A percentile compares a stretch with the other conserved stretches of the same genome.
Conservation (phyloP, 2,797 vertebrate genomes). For the Lithobates sylvaticus region DNA sequence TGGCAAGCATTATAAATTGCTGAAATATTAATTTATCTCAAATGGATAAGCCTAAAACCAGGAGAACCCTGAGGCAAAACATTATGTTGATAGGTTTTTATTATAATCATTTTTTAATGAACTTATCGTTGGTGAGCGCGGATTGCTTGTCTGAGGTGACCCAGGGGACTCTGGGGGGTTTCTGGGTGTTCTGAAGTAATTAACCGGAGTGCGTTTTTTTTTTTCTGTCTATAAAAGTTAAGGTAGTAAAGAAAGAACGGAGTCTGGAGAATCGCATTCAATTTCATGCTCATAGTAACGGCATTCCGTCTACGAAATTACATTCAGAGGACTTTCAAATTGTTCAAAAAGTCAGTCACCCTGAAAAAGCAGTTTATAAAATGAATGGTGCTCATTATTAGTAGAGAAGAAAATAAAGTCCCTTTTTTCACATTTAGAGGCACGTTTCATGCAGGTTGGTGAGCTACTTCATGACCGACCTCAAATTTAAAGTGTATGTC, state of each 20-base stretch:
- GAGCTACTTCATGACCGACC: no score
- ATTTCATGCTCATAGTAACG: no score
- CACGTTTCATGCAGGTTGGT: no score
- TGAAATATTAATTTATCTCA: conserved; percentile 43
- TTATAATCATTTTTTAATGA: conserved; percentile 51
- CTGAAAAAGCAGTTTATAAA: conserved; percentile 1
- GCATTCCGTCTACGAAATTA: neutral
- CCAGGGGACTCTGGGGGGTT: neutral
- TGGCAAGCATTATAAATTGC: conserved; percentile 44
- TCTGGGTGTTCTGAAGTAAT: conserved; percentile 11
- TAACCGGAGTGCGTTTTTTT: neutral
- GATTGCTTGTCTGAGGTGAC: neutral
- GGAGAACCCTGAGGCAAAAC: conserved; percentile 19
- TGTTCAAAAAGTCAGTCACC: conserved; percentile 3
- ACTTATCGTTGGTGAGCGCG: conserved; percentile 15
- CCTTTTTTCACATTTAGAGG: no score
- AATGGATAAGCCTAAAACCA: conserved; percentile 1
- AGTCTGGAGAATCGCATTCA: neutral
- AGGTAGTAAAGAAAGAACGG: neutral
- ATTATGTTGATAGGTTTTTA: conserved; percentile 39
- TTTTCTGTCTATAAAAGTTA: neutral
- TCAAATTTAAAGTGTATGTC: no score
- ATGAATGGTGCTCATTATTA: neutral
- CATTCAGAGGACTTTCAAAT: neutral
- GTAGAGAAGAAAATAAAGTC: no score